Evolutionary conservation across 2,113 vertebrate genomes (phyloP).

Genomic region (Pseudolaguvia tuberculata): DNA sequence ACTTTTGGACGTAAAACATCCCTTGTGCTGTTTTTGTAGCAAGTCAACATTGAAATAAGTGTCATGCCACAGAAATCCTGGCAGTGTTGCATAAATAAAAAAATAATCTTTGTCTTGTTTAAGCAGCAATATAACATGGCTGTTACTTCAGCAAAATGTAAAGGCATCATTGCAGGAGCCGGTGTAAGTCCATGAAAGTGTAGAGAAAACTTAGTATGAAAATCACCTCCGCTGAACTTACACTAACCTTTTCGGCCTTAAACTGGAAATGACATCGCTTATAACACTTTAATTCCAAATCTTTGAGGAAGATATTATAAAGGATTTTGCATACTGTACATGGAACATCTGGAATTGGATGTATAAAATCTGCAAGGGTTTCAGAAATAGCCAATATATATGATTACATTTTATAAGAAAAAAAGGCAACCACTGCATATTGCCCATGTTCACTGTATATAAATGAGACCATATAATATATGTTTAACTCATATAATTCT

Average conservation of each 20-base stretch:
- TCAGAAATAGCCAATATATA: constrained; percentile 12
- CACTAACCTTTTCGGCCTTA: neutral
- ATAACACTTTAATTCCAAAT: neutral
- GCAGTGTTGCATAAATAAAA: constrained; percentile 6
- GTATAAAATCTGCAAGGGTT: constrained; percentile 4
- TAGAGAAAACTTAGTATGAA: neutral
- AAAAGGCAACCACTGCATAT: constrained; percentile 24
- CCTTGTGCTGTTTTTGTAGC: neutral
- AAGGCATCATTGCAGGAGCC: neutral
- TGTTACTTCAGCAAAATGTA: neutral
- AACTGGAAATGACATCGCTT: neutral
- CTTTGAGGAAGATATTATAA: neutral
- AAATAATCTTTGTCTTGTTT: constrained; percentile 1
- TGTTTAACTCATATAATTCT: constrained; percentile 1
- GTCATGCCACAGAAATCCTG: neutral
- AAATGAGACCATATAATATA: constrained; percentile 20
- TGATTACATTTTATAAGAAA: constrained; percentile 17
- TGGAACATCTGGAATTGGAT: neutral
- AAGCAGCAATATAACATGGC: neutral
- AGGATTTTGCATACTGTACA: constrained; percentile 6
- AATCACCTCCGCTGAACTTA: neutral
- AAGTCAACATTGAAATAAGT: neutral
- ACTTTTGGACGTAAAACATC: too few relatives aligned
- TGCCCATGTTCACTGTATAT: constrained; percentile 10
- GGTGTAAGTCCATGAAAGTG: neutral